Percentiles rank a stretch among this genome's conserved stretches.
Evolutionary conservation across 2,888 invertebrate genomes (phyloP).

Genomic region (Drosophila recens): DNA sequence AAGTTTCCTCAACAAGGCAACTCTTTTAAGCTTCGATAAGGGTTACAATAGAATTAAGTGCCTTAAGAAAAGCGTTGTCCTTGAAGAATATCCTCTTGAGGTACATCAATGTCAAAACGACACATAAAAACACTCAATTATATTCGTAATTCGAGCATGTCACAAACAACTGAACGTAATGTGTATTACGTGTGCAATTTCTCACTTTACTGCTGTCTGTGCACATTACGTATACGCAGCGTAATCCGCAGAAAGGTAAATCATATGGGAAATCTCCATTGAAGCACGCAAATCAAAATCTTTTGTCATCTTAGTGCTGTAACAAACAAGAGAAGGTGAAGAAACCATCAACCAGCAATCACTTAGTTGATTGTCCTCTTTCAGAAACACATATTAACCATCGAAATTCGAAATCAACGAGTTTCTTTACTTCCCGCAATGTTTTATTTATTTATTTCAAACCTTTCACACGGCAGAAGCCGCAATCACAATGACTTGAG

Average conservation of each 20-base stretch:
- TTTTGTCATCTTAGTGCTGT: slow-evolving; percentile 26
- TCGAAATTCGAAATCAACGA: slow-evolving; percentile 12
- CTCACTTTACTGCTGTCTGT: slow-evolving; percentile 33
- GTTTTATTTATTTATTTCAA: slow-evolving; percentile 52
- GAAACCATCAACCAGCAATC: slow-evolving; percentile 50
- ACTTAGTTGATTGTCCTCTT: slow-evolving; percentile 24
- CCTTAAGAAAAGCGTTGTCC: neutral
- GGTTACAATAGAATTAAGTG: slow-evolving; percentile 1
- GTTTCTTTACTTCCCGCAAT: slow-evolving; percentile 23
- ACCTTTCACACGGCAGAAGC: slow-evolving; percentile 47
- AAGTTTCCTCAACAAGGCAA: neutral
- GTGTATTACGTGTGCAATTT: slow-evolving; percentile 45
- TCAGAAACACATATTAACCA: slow-evolving; percentile 12
- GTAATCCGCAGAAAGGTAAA: slow-evolving; percentile 9
- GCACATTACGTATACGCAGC: slow-evolving; percentile 33
- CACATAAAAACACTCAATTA: slow-evolving; percentile 11
- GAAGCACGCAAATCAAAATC: slow-evolving; percentile 44
- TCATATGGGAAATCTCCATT: slow-evolving; percentile 25
- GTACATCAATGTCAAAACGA: neutral
- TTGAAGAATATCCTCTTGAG: neutral
- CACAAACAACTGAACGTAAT: slow-evolving; percentile 39
- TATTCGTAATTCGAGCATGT: slow-evolving; percentile 16
- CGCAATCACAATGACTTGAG: slow-evolving; percentile 37
- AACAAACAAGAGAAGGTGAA: slow-evolving; percentile 8
- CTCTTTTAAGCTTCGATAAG: neutral